These are phyloP conservation scores for Lucilia sericata DNA, from an alignment of 1,140 invertebrate genomes.

Conservation along the genomic window DNA sequence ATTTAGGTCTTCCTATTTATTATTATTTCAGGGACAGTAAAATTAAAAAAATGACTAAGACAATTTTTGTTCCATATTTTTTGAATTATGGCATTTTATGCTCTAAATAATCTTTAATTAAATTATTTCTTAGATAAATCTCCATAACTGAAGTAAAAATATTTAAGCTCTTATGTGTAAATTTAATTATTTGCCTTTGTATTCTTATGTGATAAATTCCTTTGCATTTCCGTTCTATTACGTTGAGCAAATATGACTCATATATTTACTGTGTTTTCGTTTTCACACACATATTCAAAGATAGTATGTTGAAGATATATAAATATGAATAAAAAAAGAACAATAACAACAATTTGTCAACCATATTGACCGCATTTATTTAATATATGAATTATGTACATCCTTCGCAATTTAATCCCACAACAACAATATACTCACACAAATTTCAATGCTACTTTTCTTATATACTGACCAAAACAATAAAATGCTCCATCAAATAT, in stretches of 20 bases:
- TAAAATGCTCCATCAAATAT: not conserved
- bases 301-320: not conserved
- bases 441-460: not conserved
- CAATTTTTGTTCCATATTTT: no score
- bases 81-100: no score
- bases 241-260: not conserved
- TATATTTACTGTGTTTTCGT: not conserved
- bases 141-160: not conserved
- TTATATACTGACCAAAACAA: conserved; percentile 38
- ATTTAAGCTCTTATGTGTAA: not conserved
- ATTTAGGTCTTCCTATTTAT: no score
- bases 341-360: conserved; percentile 29
- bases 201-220: not conserved
- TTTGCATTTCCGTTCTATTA: not conserved
- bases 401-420: not conserved
- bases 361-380: conserved; percentile 33
- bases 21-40: no score
- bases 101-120: no score
- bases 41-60: no score
- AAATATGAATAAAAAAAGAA: conserved; percentile 10
- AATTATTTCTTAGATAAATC: not conserved
- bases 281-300: not conserved
- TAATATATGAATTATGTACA: conserved; percentile 27
- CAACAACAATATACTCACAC: not conserved
- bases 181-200: not conserved